phyloP scores from a whole-genome alignment of 2,113 vertebrate species.

The Zonotrichia leucophrys region DNA sequence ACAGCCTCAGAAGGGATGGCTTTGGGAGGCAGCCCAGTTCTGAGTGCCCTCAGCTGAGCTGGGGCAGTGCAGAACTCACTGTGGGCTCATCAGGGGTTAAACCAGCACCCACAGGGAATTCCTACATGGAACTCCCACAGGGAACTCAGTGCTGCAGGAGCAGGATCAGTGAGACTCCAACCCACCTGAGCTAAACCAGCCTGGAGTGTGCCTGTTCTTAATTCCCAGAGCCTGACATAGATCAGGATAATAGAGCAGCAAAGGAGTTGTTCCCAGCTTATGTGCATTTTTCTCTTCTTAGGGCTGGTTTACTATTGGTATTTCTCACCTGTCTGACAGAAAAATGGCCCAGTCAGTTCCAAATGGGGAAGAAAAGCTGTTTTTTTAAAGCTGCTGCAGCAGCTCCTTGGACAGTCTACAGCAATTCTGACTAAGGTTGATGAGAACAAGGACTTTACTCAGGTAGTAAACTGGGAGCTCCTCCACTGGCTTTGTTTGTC shows the following conservation, averaged over 20 bases:
- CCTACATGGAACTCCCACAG: accelerated
- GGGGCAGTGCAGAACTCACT: neutral
- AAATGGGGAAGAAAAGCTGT: neutral
- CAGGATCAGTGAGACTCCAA: neutral
- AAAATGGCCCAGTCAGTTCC: neutral
- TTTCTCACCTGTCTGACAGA: neutral
- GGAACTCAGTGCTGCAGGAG: neutral
- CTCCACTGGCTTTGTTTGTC: neutral
- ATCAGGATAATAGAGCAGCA: neutral
- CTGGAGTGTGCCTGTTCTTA: neutral
- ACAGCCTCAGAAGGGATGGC: neutral
- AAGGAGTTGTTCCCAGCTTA: neutral
- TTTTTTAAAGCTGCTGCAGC: neutral
- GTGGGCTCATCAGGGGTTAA: neutral
- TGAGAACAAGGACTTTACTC: neutral
- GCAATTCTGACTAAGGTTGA: neutral
- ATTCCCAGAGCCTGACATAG: neutral
- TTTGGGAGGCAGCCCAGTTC: neutral
- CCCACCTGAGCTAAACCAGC: neutral
- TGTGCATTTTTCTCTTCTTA: neutral
- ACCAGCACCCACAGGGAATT: neutral
- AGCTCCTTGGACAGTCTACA: neutral
- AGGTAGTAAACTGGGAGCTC: neutral
- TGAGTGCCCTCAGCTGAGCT: neutral
- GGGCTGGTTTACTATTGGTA: neutral